Base-by-base conservation (phyloP, 2,113 vertebrate species). In the Microcebus griseorufus region DNA sequence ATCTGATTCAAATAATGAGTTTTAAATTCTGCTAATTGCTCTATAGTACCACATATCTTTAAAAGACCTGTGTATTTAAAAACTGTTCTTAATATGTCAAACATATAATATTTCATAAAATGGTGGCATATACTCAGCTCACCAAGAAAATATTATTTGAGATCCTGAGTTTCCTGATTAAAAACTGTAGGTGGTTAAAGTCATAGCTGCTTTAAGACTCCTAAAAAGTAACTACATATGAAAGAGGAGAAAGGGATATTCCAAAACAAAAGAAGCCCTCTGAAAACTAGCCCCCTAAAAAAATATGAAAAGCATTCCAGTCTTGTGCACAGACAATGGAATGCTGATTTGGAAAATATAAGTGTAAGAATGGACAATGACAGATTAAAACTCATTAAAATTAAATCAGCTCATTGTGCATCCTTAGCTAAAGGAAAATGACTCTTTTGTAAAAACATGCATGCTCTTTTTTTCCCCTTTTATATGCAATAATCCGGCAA, bases 371-470 rank as follows among this genome's bases (percentile, higher is more conserved):
- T 32, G 55, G 92, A 97, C 96, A 97, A 93, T 97, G 97, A 97
- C 96, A 95, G 92, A 97, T 97, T 97, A 95, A 96, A 97, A 95
- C 92, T 97, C 96, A 96, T 97, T 97, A 97, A 98, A 98, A 94
- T 92, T 95, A 97, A 97, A 96, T 92, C 83, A 97, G 60, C 72
- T 97, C 60, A 92, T 93, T 98, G 81, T 97, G 58, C 95, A 92
- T 73, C 90, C 42, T 96, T 94, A 86, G 62, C 95, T 96, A 90
- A 97, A 96, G 67, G 42, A 97, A 97, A 98, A 97, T 92, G 64
- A 93, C 94, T 97, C 89, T 90, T 98, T 94, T 94, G 42, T 96
- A 93, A 97, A 97, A 95, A 97, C 55, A 78, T 20, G 67, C 55
- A 53, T 69, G 78, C 25, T 90, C 17, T 51, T 80, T 92, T 89